phyloP scores from a whole-genome alignment of 2,797 vertebrate genomes.

The Calcarius lapponicus region DNA sequence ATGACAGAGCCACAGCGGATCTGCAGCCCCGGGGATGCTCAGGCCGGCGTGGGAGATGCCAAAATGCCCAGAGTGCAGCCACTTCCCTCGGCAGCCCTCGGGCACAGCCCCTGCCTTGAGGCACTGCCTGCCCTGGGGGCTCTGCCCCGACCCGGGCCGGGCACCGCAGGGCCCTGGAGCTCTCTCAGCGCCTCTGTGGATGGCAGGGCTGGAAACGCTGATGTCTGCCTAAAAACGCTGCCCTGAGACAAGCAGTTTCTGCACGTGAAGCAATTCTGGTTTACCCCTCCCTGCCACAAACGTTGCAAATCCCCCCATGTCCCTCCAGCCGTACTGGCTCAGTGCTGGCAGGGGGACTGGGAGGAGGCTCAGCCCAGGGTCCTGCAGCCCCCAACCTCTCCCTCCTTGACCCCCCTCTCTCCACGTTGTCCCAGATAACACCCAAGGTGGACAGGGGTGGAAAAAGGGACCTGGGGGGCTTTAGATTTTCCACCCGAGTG shows the following conservation, averaged over 20 bases:
- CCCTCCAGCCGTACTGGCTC: neutral
- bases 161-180: neutral
- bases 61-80: neutral
- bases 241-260: neutral
- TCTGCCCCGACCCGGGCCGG: neutral
- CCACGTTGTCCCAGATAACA: neutral
- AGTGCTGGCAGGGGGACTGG: neutral
- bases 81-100: neutral
- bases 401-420: neutral
- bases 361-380: neutral
- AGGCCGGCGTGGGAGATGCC: neutral
- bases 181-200: neutral
- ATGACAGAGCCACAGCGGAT: accelerated
- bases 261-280: accelerated
- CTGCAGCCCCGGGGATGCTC: neutral
- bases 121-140: neutral
- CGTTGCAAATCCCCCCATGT: neutral
- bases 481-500: neutral
- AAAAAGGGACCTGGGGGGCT: neutral
- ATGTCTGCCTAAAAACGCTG: neutral
- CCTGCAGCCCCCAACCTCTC: neutral
- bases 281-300: neutral
- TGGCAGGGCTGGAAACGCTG: neutral
- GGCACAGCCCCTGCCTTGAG: neutral
- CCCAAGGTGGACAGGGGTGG: neutral